These are phyloP conservation scores for Gadus chalcogrammus DNA, from an alignment of 2,113 vertebrate species.

Conservation along the genomic window DNA sequence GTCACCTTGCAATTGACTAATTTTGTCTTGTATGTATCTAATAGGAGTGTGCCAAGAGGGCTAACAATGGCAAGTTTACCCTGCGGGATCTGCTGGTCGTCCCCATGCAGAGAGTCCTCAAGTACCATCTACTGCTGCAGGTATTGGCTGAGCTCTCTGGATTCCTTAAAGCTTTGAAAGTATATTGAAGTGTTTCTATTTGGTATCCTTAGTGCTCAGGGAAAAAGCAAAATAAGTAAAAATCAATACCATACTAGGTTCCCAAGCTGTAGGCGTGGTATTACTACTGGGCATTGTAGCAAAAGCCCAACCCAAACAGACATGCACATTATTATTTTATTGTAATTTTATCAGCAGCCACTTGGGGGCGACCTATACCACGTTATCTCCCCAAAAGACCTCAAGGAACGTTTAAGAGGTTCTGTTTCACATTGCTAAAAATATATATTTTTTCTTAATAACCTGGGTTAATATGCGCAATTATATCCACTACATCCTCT, in stretches of 20 bases:
- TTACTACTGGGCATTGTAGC: neutral
- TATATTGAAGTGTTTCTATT: neutral
- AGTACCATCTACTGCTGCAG: conserved; percentile 93
- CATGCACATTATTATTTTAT: neutral
- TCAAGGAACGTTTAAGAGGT: neutral
- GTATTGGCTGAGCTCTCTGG: conserved; percentile 49
- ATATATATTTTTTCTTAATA: no score
- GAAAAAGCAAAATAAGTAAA: neutral
- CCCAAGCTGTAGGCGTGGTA: neutral
- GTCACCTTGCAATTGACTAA: no score
- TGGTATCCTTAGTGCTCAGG: neutral
- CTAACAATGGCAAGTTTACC: conserved; percentile 92
- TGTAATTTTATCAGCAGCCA: conserved; percentile 24
- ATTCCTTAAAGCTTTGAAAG: no score
- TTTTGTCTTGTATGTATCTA: conserved; percentile 11
- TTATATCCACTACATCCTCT: no score
- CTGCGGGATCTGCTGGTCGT: conserved; percentile 90
- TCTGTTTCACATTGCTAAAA: neutral
- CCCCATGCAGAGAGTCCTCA: conserved; percentile 92
- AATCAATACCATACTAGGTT: neutral
- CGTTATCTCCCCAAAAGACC: conserved; percentile 8
- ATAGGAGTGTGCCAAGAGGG: conserved; percentile 91
- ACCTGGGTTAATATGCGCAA: no score
- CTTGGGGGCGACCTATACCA: conserved; percentile 54
- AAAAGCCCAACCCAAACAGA: no score